Evolutionary conservation across 1,140 invertebrate genomes (phyloP), one percentile per base, ranked within the genome.

Genomic region (Pollicipes pollicipes): DNA sequence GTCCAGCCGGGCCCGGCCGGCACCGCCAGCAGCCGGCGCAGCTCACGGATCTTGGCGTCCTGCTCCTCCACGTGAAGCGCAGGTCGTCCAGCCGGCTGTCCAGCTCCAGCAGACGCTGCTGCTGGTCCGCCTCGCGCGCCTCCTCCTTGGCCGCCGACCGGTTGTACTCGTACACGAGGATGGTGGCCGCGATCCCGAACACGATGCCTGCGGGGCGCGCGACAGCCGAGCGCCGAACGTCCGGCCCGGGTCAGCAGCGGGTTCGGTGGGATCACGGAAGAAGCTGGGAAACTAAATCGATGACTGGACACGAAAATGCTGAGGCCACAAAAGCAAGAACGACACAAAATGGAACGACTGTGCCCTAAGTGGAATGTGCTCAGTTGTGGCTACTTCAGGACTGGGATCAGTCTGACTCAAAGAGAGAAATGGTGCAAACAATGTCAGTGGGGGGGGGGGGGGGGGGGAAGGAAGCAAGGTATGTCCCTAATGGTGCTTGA

Each of bases 1-100:
- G 10, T 58, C 45, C 45, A 58, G 45, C 13, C 45, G 10, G 45
- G n/a, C n/a, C n/a, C 45, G 88, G 86, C 63, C 70, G 21, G 72
- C 45, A 58, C 13, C 45, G 45, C 45, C 45, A 58, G 13, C 45
- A 58, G 45, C 21, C 45, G 45, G 45, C 45, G 45, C 45, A 58
- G 45, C 45, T 58, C 45, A 21, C 45, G 45, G 6, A 58, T 10
- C 21, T 21, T 10, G 13, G 45, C 24, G 45, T 58, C 45, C 45
- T 58, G 45, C 45, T 58, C 45, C 64, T 66, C 64, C 6, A n/a
- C 28, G 64, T 66, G 27, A 66, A 28, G 28, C 64, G n/a, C 27
- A 29, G n/a, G 27, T 66, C 64, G n/a, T 66, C 27, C n/a, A 66
- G 4, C 6, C 10, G 2, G 6, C 10, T 28, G 24, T 66, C 64